phyloP scores from a whole-genome alignment of 2,797 vertebrate genomes.

The Furcifer pardalis region DNA sequence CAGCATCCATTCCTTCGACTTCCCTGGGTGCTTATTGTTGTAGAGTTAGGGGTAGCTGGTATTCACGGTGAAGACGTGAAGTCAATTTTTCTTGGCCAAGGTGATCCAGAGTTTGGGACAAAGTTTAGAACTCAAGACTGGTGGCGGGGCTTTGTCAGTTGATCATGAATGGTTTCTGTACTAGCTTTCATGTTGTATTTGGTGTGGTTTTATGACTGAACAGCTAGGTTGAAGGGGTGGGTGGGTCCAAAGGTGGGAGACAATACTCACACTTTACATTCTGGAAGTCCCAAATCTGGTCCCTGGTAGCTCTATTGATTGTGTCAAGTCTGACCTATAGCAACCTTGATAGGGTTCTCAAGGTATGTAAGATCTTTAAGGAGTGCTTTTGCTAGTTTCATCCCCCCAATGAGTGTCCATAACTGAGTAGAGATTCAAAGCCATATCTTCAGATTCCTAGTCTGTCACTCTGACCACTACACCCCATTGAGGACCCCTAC shows the following conservation, averaged over 20 bases:
- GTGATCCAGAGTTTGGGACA: not conserved
- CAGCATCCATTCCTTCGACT: not conserved
- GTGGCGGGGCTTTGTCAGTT: not conserved
- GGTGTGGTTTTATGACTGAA: not conserved
- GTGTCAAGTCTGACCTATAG: too few relatives aligned
- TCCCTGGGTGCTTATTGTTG: not conserved
- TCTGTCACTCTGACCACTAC: not conserved
- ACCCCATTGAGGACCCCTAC: too few relatives aligned
- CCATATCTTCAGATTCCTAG: not conserved
- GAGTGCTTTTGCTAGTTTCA: too few relatives aligned
- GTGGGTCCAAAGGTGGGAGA: not conserved
- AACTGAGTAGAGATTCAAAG: not conserved
- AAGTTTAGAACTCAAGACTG: not conserved
- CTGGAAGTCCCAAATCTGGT: not conserved
- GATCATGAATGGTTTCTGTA: not conserved
- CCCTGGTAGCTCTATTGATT: too few relatives aligned
- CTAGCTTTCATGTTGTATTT: not conserved
- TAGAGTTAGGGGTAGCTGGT: too few relatives aligned
- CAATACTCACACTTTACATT: not conserved
- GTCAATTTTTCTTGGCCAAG: not conserved
- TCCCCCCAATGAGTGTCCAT: too few relatives aligned
- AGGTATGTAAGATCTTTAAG: too few relatives aligned
- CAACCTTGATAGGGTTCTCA: too few relatives aligned
- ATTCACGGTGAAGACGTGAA: not conserved
- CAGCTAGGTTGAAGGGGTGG: not conserved